A percentile compares a stretch with the other conserved stretches of the same genome.
Conservation (phyloP, 2,888 invertebrate genomes). For the Torymus auratus region DNA sequence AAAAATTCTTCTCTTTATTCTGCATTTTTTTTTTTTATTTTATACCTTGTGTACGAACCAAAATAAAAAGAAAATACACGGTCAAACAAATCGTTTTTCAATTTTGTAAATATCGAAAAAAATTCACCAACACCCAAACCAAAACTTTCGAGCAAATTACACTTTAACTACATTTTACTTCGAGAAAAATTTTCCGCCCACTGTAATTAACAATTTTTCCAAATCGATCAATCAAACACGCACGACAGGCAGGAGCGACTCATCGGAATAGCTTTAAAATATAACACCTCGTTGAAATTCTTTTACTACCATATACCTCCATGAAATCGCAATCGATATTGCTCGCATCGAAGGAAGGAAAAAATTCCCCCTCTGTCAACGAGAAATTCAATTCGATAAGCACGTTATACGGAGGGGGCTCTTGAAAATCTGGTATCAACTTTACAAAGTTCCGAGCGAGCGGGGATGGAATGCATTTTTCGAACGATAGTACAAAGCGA, state of each 20-base stretch:
- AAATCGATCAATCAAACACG: conserved; percentile 17
- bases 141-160: no score
- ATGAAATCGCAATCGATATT: conserved; percentile 49
- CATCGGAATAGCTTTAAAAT: conserved; percentile 38
- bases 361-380: background rate
- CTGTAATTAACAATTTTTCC: background rate
- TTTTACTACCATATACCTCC: conserved; percentile 22
- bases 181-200: background rate
- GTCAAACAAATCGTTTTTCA: no score
- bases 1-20: no score
- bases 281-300: conserved; percentile 39
- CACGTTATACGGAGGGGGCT: background rate
- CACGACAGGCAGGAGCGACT: conserved; percentile 12
- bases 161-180: no score
- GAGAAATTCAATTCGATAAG: conserved; percentile 20
- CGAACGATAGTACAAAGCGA: conserved; percentile 7
- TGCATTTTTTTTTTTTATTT: no score
- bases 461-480: conserved; percentile 8
- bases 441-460: conserved; percentile 27
- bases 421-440: conserved; percentile 49
- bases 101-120: no score
- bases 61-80: no score
- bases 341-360: background rate
- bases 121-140: no score
- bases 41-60: no score